phyloP scores from a whole-genome alignment of 2,888 invertebrate genomes.

The Venusia cambrica region DNA sequence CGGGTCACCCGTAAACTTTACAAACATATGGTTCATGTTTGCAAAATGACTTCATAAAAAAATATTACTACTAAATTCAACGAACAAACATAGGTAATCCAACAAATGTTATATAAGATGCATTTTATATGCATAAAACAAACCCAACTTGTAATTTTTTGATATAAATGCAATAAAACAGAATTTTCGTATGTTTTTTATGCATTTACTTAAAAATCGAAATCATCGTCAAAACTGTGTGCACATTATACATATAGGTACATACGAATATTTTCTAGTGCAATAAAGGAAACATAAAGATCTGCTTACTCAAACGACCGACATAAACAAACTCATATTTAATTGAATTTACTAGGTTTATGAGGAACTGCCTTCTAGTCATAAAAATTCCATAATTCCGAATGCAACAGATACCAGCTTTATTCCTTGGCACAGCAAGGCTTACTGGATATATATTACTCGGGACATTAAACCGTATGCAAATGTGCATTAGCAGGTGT shows the following conservation, averaged over 20 bases:
- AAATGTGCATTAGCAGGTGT: conserved; percentile 34
- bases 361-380: conserved; percentile 52
- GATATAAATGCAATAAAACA: conserved; percentile 29
- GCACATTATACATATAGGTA: no score
- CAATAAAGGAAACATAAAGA: no score
- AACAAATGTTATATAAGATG: conserved; percentile 44
- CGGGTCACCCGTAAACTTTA: conserved; percentile 58
- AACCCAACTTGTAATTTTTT: no score
- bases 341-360: conserved; percentile 69
- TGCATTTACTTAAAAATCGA: no score
- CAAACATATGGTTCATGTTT: conserved; percentile 55
- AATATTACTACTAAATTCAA: no score
- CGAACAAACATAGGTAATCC: no score
- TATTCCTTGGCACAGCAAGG: conserved; percentile 23
- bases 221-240: no score
- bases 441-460: conserved; percentile 26
- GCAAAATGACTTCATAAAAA: conserved; percentile 56
- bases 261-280: no score
- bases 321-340: conserved; percentile 54
- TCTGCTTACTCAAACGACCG: conserved; percentile 50
- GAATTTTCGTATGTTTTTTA: no score
- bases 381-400: conserved; percentile 66
- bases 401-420: conserved; percentile 63
- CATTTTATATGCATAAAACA: no score
- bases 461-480: conserved; percentile 33